A percentile compares a stretch with the other conserved stretches of the same genome.
phyloP scores from a whole-genome alignment of 2,113 vertebrate species.

The Labrus mixtus region DNA sequence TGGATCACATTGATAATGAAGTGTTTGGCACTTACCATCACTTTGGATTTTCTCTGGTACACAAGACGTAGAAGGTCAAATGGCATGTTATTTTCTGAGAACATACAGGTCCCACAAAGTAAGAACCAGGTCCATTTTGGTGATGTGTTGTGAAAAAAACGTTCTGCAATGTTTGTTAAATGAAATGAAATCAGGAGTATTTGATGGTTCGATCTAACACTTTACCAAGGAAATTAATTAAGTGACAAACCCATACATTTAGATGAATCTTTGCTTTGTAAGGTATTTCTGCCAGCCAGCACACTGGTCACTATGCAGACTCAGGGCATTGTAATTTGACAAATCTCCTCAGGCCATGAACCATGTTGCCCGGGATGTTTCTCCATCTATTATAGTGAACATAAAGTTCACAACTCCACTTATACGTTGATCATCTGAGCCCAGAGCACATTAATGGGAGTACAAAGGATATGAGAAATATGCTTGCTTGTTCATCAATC shows the following conservation, averaged over 20 bases:
- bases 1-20: neutral
- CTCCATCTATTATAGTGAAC: conserved; percentile 12
- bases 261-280: neutral
- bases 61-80: too few relatives aligned
- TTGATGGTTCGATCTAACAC: too few relatives aligned
- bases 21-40: too few relatives aligned
- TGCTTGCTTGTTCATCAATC: conserved; percentile 56
- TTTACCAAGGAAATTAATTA: too few relatives aligned
- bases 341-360: conserved; percentile 15
- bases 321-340: neutral
- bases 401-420: neutral
- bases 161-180: too few relatives aligned
- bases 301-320: neutral
- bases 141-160: too few relatives aligned
- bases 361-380: neutral
- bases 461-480: conserved; percentile 22
- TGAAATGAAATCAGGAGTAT: too few relatives aligned
- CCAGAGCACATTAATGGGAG: neutral
- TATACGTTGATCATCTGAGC: conserved; percentile 22
- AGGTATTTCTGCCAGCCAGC: neutral
- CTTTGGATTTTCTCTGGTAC: too few relatives aligned
- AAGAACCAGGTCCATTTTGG: neutral
- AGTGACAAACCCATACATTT: neutral
- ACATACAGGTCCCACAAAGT: neutral
- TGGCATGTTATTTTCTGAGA: too few relatives aligned